Evolutionary conservation across 2,113 vertebrate species (phyloP), one percentile per base, ranked within the genome.

Genomic region (Gnathonemus echidnorhynchus): DNA sequence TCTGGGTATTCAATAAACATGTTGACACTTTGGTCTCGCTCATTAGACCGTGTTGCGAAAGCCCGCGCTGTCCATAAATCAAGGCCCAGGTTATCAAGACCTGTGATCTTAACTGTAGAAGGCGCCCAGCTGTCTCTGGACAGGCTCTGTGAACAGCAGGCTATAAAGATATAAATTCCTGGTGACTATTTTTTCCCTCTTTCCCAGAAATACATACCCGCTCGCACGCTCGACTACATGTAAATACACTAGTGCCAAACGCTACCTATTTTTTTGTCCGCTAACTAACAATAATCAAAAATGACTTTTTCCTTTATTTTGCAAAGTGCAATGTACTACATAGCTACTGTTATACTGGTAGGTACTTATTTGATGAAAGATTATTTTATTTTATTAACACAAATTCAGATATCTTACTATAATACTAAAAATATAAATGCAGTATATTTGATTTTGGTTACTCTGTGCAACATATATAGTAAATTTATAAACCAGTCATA

Each of bases 1-100:
- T 98, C 97, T 95, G 95, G 96, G 96, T 97, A 98, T 98, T 97
- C 99, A 98, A 98, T 98, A 99, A 98, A 98, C 97, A 97, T 97
- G 97, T 98, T 98, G 98, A 99, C 98, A 98, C 97, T 97, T 96
- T 91, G 93, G 96, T 95, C 97, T 95, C 97, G 96, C 97, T 99
- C 97, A 98, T 99, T 99, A 99, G 97, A 97, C 97, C 96, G 97
- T 70, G 62, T 96, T 94, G 95, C 93, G 96, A 95, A 96, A 94
- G 96, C 95, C 96, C 62, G 92, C 92, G 91, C 94, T 95, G 95
- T 96, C 97, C 96, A 98, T 99, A 99, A 99, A 98, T 98, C 98
- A 97, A 95, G 94, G 93, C 93, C 95, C 96, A 96, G 96, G 97
- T 99, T 99, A 99, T 98, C 98, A 97, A 96, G 96, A 96, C 97